phyloP scores from a whole-genome alignment of 2,888 invertebrate species.

The Agrochola lychnidis region DNA sequence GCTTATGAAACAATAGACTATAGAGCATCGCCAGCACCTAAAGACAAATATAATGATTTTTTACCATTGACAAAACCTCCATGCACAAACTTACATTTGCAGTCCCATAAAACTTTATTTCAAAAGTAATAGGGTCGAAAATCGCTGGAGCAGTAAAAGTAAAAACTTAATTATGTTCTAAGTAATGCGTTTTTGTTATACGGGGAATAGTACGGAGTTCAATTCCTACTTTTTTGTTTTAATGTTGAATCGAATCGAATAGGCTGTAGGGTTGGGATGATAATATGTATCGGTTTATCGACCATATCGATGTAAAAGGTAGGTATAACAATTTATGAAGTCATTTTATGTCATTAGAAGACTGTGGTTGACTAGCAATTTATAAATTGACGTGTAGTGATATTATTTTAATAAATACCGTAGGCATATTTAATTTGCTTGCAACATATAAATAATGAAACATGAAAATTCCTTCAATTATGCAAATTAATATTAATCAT shows the following conservation, averaged over 20 bases:
- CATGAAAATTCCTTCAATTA: background rate
- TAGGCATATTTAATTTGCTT: background rate
- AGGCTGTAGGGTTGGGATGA: slow-evolving; percentile 69
- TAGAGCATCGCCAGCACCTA: slow-evolving; percentile 83
- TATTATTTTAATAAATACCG: background rate
- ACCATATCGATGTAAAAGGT: slow-evolving; percentile 4
- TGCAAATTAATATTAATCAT: background rate
- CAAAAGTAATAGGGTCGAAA: slow-evolving; percentile 4
- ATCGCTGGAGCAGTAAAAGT: slow-evolving; percentile 17
- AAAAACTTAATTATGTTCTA: slow-evolving; percentile 66
- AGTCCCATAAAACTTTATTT: slow-evolving; percentile 24
- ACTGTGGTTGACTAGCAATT: background rate
- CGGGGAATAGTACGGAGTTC: slow-evolving; percentile 74
- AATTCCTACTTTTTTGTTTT: slow-evolving; percentile 77
- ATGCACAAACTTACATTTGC: slow-evolving; percentile 11
- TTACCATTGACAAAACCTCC: slow-evolving; percentile 76
- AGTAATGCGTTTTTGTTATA: slow-evolving; percentile 76
- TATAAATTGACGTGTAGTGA: background rate
- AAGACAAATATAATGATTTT: slow-evolving; percentile 87
- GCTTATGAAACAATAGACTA: slow-evolving; percentile 83
- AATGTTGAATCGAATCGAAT: slow-evolving; percentile 84
- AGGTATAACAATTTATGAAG: background rate
- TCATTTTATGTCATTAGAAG: background rate
- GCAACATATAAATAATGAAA: background rate
- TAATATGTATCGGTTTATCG: slow-evolving; percentile 26